Conservation (phyloP, 1,140 invertebrate species). For the Octopus sinensis region DNA sequence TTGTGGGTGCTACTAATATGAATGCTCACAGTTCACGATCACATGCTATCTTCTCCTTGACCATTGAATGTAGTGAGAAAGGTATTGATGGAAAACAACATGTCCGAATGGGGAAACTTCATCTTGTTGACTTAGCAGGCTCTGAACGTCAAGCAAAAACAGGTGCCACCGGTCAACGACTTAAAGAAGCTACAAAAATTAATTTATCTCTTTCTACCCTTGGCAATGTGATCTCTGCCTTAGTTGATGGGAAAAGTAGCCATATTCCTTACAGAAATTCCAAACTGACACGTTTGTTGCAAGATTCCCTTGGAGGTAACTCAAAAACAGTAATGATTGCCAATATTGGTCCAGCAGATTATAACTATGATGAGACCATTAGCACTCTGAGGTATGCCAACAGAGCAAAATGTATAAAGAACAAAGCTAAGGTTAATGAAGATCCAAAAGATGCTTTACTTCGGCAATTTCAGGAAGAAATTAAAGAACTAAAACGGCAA, state of each 20-base stretch:
- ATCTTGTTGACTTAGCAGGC: conserved; percentile 92
- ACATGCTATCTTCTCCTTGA: conserved; percentile 94
- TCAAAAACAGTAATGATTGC: conserved; percentile 91
- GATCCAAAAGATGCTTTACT: conserved; percentile 96
- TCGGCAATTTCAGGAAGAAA: conserved; percentile 93
- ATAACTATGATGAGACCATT: conserved; percentile 96
- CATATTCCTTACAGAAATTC: conserved; percentile 60
- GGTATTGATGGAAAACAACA: conserved; percentile 84
- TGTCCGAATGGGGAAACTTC: conserved; percentile 90
- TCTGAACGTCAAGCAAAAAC: conserved; percentile 94
- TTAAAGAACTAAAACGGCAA: conserved; percentile 84
- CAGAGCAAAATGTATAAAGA: conserved; percentile 96
- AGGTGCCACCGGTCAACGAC: conserved; percentile 83
- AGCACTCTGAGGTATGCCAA: conserved; percentile 95
- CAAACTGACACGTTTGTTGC: conserved; percentile 57
- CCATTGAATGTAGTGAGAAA: conserved; percentile 89
- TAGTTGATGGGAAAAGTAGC: conserved; percentile 67
- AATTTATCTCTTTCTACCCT: conserved; percentile 91
- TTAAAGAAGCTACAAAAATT: conserved; percentile 89
- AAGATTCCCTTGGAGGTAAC: conserved; percentile 85
- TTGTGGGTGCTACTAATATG: conserved; percentile 75
- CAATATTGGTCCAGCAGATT: conserved; percentile 91
- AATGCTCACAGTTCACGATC: conserved; percentile 76
- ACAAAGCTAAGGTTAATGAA: conserved; percentile 92
- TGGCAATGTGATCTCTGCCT: conserved; percentile 94